Evolutionary conservation across 1,140 invertebrate genomes (phyloP).

Genomic region (Apis dorsata): DNA sequence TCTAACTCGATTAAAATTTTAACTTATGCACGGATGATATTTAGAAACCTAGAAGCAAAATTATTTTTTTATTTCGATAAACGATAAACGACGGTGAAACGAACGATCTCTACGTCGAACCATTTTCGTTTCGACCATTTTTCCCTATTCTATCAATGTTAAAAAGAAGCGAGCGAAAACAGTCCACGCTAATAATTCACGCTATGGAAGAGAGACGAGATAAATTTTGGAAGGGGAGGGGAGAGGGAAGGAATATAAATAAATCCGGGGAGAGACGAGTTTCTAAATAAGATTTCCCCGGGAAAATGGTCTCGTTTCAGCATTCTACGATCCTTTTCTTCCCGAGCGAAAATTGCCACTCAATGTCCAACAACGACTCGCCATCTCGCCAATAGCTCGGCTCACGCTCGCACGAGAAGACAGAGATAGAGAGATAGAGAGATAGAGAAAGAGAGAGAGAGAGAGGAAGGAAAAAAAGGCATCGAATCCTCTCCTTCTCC

Average conservation of each 20-base stretch:
- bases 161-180: no score
- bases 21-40: no score
- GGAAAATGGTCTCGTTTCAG: background rate
- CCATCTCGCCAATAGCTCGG: background rate
- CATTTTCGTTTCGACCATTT: no score
- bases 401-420: background rate
- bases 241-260: background rate
- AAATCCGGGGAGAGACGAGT: background rate
- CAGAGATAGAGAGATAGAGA: no score
- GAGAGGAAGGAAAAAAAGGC: background rate
- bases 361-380: background rate
- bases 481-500: background rate
- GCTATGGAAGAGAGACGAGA: background rate
- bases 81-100: no score
- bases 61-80: no score
- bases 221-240: no score
- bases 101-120: no score
- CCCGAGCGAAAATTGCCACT: constrained; percentile 5
- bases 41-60: no score
- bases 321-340: background rate
- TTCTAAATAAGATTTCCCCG: background rate
- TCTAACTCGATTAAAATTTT: background rate
- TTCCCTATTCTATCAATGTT: background rate
- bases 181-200: no score
- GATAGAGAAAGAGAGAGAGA: no score